A percentile compares a stretch with the other conserved stretches of the same genome.
Conservation (phyloP, 2,113 vertebrate genomes). For the Barbus barbus region DNA sequence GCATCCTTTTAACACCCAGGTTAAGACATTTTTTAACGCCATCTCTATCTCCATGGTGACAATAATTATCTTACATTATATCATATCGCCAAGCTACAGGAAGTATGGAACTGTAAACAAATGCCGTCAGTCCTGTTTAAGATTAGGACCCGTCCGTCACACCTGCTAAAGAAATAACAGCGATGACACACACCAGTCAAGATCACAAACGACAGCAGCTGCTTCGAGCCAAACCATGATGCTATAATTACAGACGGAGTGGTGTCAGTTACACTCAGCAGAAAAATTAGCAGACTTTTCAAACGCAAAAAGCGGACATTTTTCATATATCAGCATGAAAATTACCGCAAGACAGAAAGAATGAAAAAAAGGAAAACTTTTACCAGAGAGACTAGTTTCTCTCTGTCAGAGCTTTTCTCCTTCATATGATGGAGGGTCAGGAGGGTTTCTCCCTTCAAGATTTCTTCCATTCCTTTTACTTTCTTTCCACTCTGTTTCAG, state of each 20-base stretch:
- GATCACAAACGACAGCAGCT: neutral
- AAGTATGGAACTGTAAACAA: conserved; percentile 12
- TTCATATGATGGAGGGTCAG: neutral
- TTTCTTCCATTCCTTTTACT: neutral
- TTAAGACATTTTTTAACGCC: conserved; percentile 37
- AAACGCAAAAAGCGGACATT: neutral
- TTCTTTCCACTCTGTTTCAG: conserved; percentile 39
- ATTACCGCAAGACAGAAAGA: conserved; percentile 25
- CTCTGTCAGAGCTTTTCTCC: conserved; percentile 1
- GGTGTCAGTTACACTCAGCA: neutral
- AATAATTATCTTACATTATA: conserved; percentile 30
- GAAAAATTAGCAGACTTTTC: neutral
- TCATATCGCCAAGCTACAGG: neutral
- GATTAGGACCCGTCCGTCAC: conserved; percentile 12
- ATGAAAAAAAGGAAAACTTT: neutral
- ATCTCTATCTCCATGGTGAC: conserved; percentile 21
- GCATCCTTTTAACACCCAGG: conserved; percentile 30
- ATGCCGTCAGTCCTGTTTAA: neutral
- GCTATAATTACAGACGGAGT: conserved; percentile 25
- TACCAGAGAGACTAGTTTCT: neutral
- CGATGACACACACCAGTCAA: neutral
- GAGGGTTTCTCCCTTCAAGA: neutral
- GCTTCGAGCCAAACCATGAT: neutral
- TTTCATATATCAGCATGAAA: conserved; percentile 4
- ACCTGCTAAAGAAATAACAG: conserved; percentile 15